Percentiles rank a stretch among this genome's conserved stretches.
Evolutionary conservation across 2,888 invertebrate species (phyloP).

Genomic region (Gisinianus flammeolus): DNA sequence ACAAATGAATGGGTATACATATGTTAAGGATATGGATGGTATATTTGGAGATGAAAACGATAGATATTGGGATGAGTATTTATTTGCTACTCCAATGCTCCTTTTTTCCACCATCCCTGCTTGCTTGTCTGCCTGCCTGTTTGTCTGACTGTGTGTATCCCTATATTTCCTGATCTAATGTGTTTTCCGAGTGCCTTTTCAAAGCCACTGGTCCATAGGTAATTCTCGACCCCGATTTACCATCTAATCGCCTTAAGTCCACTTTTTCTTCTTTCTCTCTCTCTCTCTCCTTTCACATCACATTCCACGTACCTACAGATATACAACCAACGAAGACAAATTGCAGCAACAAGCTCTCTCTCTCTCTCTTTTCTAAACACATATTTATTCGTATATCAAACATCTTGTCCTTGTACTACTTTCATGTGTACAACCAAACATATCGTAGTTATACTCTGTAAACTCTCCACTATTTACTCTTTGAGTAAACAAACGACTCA

Average conservation of each 20-base stretch:
- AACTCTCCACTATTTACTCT: neutral
- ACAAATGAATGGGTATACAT: too few relatives aligned
- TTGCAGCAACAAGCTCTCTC: neutral
- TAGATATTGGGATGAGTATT: too few relatives aligned
- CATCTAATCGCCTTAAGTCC: constrained; percentile 57
- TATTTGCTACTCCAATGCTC: constrained; percentile 20
- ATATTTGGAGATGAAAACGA: too few relatives aligned
- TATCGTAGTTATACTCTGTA: neutral
- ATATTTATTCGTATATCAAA: neutral
- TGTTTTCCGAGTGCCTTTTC: constrained; percentile 53
- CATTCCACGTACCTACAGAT: neutral
- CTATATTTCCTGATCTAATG: constrained; percentile 31
- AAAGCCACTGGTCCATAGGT: constrained; percentile 51
- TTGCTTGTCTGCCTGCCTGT: constrained; percentile 33
- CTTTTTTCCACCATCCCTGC: constrained; percentile 10
- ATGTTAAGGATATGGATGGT: too few relatives aligned
- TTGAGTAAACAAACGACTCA: neutral
- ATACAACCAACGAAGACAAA: constrained; percentile 29
- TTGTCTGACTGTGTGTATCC: constrained; percentile 35
- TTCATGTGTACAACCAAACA: too few relatives aligned
- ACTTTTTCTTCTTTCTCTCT: constrained; percentile 40
- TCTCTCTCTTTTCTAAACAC: neutral
- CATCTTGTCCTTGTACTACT: neutral
- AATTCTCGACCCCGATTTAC: constrained; percentile 56
- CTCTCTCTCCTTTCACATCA: neutral